Evolutionary conservation across 2,888 invertebrate species (phyloP), one percentile per base, ranked within the genome.

Genomic region (Syritta pipiens): DNA sequence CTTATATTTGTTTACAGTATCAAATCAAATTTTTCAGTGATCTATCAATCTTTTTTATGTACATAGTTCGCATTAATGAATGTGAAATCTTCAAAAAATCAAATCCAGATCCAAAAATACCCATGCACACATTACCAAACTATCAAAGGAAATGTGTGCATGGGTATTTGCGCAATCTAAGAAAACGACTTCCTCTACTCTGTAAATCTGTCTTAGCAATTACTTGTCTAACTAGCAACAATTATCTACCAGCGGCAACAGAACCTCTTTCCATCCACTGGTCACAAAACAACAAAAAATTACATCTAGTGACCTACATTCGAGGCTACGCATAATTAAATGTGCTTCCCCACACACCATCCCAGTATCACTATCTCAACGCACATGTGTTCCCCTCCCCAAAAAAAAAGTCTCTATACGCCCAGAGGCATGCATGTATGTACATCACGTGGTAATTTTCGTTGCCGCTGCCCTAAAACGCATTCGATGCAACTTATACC

Each of bases 301-400:
- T 77, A 77, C 65, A 72, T 77, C 72, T 40, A 65, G 32, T 79
- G 79, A 79, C 79, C 79, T 62, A 79, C 48, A 68, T 79, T 46
- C 28, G 12, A 62, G 24, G 62, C 60, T 55, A 79, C 74, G 67
- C 79, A 74, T 74, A 79, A 79, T 79, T 79, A 74, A 74, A 68
- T 79, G 37, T 48, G 63, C 60, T 42, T 65, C n/a, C n/a, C n/a
- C n/a, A 24, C 51, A 57, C 40, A 46, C 35, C 49, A 26, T 55
- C 60, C 28, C 42, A 32, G 48, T 28, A 32, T 28, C 60, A n/a
- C n/a, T n/a, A n/a, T 55, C 6, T 10, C 35, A 37, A 72, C 42
- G 62, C 74, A 57, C 37, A 46, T 59, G 53, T 67, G n/a, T 57
- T 35, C 32, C 20, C 49, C 42, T 28, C 42, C 65, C 40, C 28